Evolutionary conservation across 2,797 vertebrate genomes (phyloP).

Genomic region (Cyclura pinguis): DNA sequence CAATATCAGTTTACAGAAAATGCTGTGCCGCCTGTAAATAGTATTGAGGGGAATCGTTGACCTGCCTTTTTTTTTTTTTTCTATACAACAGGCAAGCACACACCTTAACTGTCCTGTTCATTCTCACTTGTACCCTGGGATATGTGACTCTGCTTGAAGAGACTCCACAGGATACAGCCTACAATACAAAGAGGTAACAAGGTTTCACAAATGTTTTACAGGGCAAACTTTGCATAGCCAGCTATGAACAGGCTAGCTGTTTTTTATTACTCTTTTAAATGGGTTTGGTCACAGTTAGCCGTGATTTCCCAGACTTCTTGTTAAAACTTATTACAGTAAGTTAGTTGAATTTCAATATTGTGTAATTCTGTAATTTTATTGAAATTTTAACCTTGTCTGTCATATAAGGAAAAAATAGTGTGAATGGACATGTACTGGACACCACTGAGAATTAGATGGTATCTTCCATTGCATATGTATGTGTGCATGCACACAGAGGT

Average conservation of each 20-base stretch:
- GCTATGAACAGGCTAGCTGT: background rate
- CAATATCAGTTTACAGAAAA: background rate
- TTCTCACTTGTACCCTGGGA: conserved; percentile 93
- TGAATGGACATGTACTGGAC: background rate
- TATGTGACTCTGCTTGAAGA: conserved; percentile 97
- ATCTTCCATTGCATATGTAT: background rate
- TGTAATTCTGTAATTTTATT: background rate
- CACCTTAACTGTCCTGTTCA: conserved; percentile 95
- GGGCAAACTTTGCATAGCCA: background rate
- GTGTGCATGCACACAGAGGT: background rate
- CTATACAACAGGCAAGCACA: conserved; percentile 90
- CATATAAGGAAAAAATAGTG: conserved; percentile 26
- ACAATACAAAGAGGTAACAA: conserved; percentile 94
- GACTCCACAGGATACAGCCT: conserved; percentile 95
- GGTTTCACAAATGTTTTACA: background rate
- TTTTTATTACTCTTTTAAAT: background rate
- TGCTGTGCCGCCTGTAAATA: background rate
- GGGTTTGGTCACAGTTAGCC: conserved; percentile 34
- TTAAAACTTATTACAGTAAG: background rate
- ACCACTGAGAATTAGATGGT: background rate
- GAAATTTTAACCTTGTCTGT: background rate
- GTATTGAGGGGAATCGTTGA: fast-evolving
- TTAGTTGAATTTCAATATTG: background rate
- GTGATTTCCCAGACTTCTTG: background rate
- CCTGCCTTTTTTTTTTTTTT: conserved; percentile 40